Conservation (phyloP, 2,113 vertebrate species). For the Emydocephalus ijimae region DNA sequence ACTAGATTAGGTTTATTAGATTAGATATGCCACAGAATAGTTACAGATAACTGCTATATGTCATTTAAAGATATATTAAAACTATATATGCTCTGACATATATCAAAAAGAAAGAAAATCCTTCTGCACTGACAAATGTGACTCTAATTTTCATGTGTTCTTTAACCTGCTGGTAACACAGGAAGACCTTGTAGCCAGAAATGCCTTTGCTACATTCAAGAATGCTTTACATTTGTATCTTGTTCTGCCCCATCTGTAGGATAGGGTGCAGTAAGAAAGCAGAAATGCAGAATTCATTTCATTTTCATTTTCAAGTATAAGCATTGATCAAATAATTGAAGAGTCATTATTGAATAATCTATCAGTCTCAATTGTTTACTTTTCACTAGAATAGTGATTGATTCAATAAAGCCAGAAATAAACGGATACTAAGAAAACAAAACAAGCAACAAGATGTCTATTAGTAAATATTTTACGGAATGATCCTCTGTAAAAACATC, state of each 20-base stretch:
- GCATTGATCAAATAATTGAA: constrained; percentile 61
- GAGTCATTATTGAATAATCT: constrained; percentile 52
- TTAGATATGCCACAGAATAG: not conserved
- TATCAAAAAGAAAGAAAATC: not conserved
- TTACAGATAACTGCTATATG: not conserved
- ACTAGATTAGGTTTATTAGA: constrained; percentile 22
- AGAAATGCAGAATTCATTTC: constrained; percentile 43
- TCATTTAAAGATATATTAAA: constrained; percentile 1
- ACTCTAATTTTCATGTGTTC: not conserved
- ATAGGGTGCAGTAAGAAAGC: constrained; percentile 30
- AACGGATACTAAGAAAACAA: constrained; percentile 53
- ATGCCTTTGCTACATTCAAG: not conserved
- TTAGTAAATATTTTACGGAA: constrained; percentile 33
- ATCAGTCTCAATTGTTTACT: constrained; percentile 71
- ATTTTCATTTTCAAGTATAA: constrained; percentile 54
- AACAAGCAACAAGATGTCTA: constrained; percentile 62
- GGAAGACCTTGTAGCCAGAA: not conserved
- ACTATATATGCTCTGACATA: not conserved
- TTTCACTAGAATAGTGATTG: constrained; percentile 64
- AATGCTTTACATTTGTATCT: constrained; percentile 1
- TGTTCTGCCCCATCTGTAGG: constrained; percentile 46
- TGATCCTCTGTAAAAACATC: not conserved
- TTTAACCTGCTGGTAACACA: not conserved
- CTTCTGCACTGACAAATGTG: not conserved
- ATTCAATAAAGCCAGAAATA: constrained; percentile 64